Percentiles rank a stretch among this genome's conserved stretches.
These are phyloP conservation scores for Ophion ellenae DNA, from an alignment of 2,888 invertebrate genomes.

Conservation along the genomic window DNA sequence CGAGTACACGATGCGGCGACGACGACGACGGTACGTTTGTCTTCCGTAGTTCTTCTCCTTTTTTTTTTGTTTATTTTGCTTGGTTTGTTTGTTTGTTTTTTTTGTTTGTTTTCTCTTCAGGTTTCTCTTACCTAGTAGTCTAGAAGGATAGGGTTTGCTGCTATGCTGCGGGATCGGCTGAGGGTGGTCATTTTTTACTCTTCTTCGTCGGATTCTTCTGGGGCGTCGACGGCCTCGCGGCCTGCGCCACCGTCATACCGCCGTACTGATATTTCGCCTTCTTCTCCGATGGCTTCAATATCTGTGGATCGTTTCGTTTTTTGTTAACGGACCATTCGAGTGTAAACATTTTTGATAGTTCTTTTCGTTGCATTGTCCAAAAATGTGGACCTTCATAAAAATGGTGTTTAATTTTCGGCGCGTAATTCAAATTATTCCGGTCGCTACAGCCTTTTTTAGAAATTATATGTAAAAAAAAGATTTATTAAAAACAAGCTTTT, in stretches of 20 bases:
- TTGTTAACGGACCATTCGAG: background rate
- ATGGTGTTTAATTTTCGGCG: too few relatives aligned
- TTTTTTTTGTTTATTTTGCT: slow-evolving; percentile 26
- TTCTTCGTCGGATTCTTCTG: slow-evolving; percentile 88
- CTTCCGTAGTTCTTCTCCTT: slow-evolving; percentile 42
- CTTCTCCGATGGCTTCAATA: slow-evolving; percentile 99
- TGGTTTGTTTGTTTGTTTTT: slow-evolving; percentile 37
- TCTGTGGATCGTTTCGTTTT: slow-evolving; percentile 86
- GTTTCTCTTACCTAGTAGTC: slow-evolving; percentile 67
- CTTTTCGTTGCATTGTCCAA: too few relatives aligned
- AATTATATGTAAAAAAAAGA: too few relatives aligned
- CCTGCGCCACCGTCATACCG: slow-evolving; percentile 89
- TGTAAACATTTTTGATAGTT: too few relatives aligned
- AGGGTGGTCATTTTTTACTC: slow-evolving; percentile 86
- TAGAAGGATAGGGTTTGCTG: slow-evolving; percentile 81
- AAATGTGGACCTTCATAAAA: too few relatives aligned
- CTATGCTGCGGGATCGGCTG: slow-evolving; percentile 77
- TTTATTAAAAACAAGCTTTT: too few relatives aligned
- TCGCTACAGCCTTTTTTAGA: too few relatives aligned
- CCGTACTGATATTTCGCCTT: slow-evolving; percentile 99
- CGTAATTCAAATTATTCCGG: too few relatives aligned
- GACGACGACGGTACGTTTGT: slow-evolving; percentile 49
- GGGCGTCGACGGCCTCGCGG: slow-evolving; percentile 92
- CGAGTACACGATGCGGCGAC: slow-evolving; percentile 48
- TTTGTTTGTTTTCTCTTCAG: slow-evolving; percentile 45